Evolutionary conservation across 2,888 invertebrate species (phyloP).

Genomic region (Anticlea derivata): DNA sequence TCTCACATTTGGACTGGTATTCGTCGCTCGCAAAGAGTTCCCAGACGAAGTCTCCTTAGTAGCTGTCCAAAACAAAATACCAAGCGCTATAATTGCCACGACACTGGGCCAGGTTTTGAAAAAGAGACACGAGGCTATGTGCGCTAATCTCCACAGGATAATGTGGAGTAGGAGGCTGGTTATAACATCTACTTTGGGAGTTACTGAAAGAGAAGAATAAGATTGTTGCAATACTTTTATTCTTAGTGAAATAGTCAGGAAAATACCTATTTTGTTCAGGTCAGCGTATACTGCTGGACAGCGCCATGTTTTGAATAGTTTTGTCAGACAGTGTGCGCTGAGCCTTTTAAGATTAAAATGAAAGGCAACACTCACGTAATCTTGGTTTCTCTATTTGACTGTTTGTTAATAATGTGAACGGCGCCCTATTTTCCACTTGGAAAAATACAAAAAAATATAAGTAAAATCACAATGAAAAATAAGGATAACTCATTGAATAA

Average conservation of each 20-base stretch:
- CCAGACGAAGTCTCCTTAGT: slow-evolving; percentile 40
- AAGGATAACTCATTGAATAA: too few species aligned
- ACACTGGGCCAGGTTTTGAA: slow-evolving; percentile 46
- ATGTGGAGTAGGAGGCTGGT: slow-evolving; percentile 53
- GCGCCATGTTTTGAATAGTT: background rate
- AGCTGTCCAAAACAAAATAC: slow-evolving; percentile 73
- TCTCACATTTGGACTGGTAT: slow-evolving; percentile 10
- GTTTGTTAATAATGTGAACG: slow-evolving; percentile 29
- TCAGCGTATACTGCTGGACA: too few species aligned
- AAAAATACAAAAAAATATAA: slow-evolving; percentile 8
- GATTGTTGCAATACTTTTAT: background rate
- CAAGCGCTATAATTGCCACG: slow-evolving; percentile 62
- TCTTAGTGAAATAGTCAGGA: background rate
- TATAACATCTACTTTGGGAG: slow-evolving; percentile 44
- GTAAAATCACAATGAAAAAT: background rate
- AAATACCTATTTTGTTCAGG: too few species aligned
- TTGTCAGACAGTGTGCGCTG: background rate
- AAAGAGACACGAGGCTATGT: slow-evolving; percentile 46
- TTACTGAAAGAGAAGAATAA: slow-evolving; percentile 51
- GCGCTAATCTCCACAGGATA: slow-evolving; percentile 55
- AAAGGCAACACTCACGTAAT: slow-evolving; percentile 58
- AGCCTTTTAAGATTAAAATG: slow-evolving; percentile 12
- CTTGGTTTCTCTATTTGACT: slow-evolving; percentile 34
- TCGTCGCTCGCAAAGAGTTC: slow-evolving; percentile 33
- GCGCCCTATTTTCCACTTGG: slow-evolving; percentile 46